Conservation (phyloP, 2,113 vertebrate genomes). For the Solea senegalensis region DNA sequence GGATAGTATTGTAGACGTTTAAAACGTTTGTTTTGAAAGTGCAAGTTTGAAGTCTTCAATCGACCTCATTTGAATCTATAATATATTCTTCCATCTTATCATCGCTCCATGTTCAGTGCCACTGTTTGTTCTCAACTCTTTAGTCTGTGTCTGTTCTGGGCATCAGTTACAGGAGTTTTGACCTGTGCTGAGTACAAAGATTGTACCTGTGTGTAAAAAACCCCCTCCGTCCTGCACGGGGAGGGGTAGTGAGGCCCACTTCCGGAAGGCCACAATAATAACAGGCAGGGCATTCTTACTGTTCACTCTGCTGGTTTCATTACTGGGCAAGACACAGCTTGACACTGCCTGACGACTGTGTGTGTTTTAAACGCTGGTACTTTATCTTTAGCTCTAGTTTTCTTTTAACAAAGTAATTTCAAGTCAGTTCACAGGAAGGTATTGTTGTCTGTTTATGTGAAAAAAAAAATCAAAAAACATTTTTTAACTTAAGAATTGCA, state of each 20-base stretch:
- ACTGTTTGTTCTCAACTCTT: neutral
- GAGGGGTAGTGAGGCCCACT: constrained; percentile 74
- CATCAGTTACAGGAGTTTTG: constrained; percentile 7
- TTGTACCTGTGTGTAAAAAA: constrained; percentile 63
- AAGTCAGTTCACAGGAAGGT: neutral
- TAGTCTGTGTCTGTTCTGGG: neutral
- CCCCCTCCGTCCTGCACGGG: constrained; percentile 52
- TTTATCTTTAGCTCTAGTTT: neutral
- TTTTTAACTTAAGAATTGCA: no score
- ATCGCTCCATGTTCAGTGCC: no score
- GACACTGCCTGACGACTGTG: constrained; percentile 67
- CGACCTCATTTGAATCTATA: constrained; percentile 19
- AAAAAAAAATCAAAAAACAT: no score
- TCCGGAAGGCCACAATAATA: constrained; percentile 75
- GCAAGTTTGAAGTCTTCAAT: neutral
- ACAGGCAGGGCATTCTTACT: constrained; percentile 72
- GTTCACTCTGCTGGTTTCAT: constrained; percentile 56
- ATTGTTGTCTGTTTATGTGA: no score
- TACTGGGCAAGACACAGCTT: constrained; percentile 74
- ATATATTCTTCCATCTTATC: neutral
- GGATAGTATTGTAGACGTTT: no score
- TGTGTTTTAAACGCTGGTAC: neutral
- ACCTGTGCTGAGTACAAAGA: constrained; percentile 39
- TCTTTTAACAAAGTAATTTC: neutral
- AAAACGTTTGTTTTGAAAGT: neutral